phyloP scores from a whole-genome alignment of 92 coral and sea anemone genomes.

The Actinernus sp. region DNA sequence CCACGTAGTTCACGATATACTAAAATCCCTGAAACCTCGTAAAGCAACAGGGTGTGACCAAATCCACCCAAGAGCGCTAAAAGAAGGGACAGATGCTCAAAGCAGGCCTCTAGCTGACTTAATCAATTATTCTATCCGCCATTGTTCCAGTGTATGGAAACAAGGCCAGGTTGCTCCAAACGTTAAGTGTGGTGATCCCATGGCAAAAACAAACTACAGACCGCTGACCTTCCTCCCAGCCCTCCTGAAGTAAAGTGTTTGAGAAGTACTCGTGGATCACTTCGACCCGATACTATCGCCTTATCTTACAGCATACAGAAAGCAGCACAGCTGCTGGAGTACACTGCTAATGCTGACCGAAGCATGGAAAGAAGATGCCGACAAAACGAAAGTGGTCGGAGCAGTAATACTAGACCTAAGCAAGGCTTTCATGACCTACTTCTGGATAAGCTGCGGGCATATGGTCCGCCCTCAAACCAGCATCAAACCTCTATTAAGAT shows the following conservation, averaged over 20 bases:
- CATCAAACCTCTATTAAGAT: too few species aligned
- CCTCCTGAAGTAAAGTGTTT: constrained; percentile 15
- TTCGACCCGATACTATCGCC: background rate
- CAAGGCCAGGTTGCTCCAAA: background rate
- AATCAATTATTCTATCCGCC: too few species aligned
- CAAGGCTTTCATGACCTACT: too few species aligned
- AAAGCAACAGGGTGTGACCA: too few species aligned
- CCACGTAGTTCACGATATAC: too few species aligned
- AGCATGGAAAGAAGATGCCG: constrained; percentile 7
- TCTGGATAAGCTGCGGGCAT: too few species aligned
- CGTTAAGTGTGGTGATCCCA: constrained; percentile 12
- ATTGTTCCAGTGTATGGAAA: too few species aligned
- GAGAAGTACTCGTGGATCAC: constrained; percentile 8
- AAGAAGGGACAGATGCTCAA: too few species aligned
- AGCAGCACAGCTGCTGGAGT: background rate
- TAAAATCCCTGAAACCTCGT: too few species aligned
- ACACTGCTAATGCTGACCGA: constrained; percentile 3
- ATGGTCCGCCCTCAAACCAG: too few species aligned
- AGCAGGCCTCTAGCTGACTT: too few species aligned
- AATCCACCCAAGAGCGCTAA: too few species aligned
- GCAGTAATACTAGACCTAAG: constrained; percentile 15
- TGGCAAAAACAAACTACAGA: constrained; percentile 17
- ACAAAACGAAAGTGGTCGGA: constrained; percentile 8
- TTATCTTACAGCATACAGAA: constrained; percentile 1
- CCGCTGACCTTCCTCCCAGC: constrained; percentile 8